A percentile compares a stretch with the other conserved stretches of the same genome.
Evolutionary conservation across 2,797 vertebrate genomes (phyloP).

Genomic region (Huso huso): DNA sequence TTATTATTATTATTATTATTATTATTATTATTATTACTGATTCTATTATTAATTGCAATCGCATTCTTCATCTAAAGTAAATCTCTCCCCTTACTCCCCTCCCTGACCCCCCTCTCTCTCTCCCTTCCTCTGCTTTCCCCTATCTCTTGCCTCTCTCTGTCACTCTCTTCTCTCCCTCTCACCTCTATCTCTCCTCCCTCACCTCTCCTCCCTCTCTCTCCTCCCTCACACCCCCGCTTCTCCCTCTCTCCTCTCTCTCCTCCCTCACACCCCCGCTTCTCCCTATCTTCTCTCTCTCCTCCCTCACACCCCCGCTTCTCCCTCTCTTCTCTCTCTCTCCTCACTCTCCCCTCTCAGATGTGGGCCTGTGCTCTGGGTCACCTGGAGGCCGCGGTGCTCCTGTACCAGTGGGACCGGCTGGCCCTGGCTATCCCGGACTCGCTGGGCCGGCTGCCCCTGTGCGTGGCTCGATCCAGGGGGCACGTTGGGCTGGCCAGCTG

Average conservation of each 20-base stretch:
- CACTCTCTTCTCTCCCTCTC: too few species aligned
- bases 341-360: conserved; percentile 53
- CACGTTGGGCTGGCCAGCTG: conserved; percentile 69
- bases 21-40: neutral
- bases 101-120: too few species aligned
- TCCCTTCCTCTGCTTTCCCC: too few species aligned
- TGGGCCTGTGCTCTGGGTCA: conserved; percentile 88
- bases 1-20: neutral
- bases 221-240: neutral
- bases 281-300: conserved; percentile 10
- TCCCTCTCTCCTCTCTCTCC: neutral
- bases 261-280: neutral
- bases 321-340: conserved; percentile 8
- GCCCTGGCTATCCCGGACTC: conserved; percentile 78
- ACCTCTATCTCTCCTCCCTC: too few species aligned
- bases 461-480: conserved; percentile 75
- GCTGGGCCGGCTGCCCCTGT: conserved; percentile 75
- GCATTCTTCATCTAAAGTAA: too few species aligned
- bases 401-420: conserved; percentile 68
- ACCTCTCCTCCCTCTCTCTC: too few species aligned
- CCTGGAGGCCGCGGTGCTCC: conserved; percentile 66
- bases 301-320: neutral
- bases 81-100: too few species aligned
- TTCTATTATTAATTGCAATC: too few species aligned
- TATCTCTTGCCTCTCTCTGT: too few species aligned